Percentiles rank a stretch among this genome's conserved stretches.
Conservation (phyloP, 1,140 invertebrate genomes). For the Mactra quadrangularis region DNA sequence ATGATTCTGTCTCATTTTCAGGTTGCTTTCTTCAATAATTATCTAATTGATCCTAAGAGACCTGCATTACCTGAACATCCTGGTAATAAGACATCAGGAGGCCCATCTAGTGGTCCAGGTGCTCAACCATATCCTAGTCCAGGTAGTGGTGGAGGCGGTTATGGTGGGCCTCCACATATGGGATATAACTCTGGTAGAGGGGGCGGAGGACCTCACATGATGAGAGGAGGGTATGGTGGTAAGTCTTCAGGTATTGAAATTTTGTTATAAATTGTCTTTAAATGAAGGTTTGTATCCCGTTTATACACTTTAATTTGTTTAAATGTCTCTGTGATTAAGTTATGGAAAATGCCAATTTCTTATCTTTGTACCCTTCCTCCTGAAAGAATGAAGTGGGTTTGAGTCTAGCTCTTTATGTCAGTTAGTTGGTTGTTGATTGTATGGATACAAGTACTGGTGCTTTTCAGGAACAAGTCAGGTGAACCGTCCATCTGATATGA, state of each 20-base stretch:
- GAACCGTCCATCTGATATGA: too few relatives aligned
- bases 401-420: too few relatives aligned
- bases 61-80: slow-evolving; percentile 96
- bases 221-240: slow-evolving; percentile 66
- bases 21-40: slow-evolving; percentile 98
- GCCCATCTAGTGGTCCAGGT: slow-evolving; percentile 40
- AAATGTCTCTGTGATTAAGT: too few relatives aligned
- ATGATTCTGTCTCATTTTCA: slow-evolving; percentile 59
- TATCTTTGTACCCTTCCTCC: too few relatives aligned
- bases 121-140: slow-evolving; percentile 48
- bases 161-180: slow-evolving; percentile 68
- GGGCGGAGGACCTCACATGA: slow-evolving; percentile 64
- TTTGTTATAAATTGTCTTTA: neutral
- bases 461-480: too few relatives aligned
- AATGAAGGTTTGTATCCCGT: too few relatives aligned
- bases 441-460: too few relatives aligned
- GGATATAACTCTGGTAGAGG: slow-evolving; percentile 64
- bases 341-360: too few relatives aligned
- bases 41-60: slow-evolving; percentile 96
- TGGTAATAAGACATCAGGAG: slow-evolving; percentile 84
- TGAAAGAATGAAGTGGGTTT: too few relatives aligned
- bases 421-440: too few relatives aligned
- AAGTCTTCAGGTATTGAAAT: slow-evolving; percentile 9
- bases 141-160: slow-evolving; percentile 63
- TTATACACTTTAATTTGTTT: too few relatives aligned